phyloP scores from a whole-genome alignment of 2,797 vertebrate genomes.

The Sarcophilus harrisii region DNA sequence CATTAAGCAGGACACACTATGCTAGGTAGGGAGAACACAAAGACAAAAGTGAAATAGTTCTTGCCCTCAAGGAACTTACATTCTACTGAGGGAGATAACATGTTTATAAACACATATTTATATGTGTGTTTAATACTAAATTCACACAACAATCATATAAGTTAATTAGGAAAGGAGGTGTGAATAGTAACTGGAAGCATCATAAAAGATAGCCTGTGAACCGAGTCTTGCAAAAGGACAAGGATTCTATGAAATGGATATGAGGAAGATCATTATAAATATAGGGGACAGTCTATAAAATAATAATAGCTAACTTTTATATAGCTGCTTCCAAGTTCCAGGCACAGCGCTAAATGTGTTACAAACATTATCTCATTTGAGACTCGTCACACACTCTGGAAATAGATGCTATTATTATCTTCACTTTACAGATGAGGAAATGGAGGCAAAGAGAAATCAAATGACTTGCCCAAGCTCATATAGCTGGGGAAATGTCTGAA shows the following conservation, averaged over 20 bases:
- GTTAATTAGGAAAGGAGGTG: not conserved
- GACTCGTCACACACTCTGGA: not conserved
- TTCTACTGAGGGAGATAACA: too few species aligned
- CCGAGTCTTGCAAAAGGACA: not conserved
- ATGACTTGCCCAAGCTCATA: not conserved
- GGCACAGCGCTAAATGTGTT: not conserved
- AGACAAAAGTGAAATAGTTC: not conserved
- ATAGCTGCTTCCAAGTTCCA: not conserved
- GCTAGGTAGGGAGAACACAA: not conserved
- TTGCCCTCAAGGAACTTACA: too few species aligned
- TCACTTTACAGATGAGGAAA: not conserved
- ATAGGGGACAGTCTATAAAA: not conserved
- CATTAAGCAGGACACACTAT: not conserved
- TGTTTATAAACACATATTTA: not conserved
- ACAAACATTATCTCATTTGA: not conserved
- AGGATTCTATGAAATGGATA: not conserved
- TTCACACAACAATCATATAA: not conserved
- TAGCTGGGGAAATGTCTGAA: not conserved
- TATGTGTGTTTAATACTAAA: not conserved
- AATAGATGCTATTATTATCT: not conserved
- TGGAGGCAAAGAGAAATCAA: not conserved
- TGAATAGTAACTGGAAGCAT: not conserved
- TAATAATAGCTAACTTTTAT: not conserved
- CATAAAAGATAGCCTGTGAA: not conserved
- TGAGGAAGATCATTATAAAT: not conserved